A percentile compares a stretch with the other conserved stretches of the same genome.
phyloP scores from a whole-genome alignment of 1,140 invertebrate species.

The Cepaea nemoralis region DNA sequence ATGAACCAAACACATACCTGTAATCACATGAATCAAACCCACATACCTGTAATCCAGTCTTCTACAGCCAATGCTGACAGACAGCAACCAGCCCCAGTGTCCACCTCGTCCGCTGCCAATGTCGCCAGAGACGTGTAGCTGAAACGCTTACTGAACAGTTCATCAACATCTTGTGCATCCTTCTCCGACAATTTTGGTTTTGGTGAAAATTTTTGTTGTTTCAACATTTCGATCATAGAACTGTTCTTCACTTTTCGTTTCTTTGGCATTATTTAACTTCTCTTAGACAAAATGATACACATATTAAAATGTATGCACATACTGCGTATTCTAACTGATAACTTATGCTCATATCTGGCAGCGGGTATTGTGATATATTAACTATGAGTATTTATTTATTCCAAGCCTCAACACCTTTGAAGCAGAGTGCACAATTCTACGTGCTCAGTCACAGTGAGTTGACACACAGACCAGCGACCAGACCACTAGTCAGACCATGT shows the following conservation, averaged over 20 bases:
- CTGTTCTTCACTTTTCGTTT: neutral
- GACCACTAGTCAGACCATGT: no score
- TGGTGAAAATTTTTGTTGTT: neutral
- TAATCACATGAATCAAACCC: neutral
- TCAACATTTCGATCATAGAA: neutral
- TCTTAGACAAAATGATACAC: no score
- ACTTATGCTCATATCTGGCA: no score
- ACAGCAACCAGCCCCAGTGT: neutral
- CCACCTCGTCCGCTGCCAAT: neutral
- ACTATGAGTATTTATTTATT: no score
- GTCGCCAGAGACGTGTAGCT: neutral
- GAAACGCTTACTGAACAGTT: neutral
- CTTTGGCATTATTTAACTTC: slow-evolving; percentile 3
- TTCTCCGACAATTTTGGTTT: neutral
- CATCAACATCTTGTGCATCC: neutral
- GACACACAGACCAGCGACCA: no score
- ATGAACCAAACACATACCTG: no score
- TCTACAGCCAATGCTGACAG: neutral
- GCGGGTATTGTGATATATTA: no score
- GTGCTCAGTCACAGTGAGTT: no score
- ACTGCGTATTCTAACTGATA: no score
- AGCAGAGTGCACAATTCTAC: no score
- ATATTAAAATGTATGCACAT: no score
- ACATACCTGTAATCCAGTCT: slow-evolving; percentile 5
- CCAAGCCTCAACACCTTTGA: no score